These are phyloP conservation scores for Euglossa dilemma DNA, from an alignment of 1,140 invertebrate species.

Conservation along the genomic window DNA sequence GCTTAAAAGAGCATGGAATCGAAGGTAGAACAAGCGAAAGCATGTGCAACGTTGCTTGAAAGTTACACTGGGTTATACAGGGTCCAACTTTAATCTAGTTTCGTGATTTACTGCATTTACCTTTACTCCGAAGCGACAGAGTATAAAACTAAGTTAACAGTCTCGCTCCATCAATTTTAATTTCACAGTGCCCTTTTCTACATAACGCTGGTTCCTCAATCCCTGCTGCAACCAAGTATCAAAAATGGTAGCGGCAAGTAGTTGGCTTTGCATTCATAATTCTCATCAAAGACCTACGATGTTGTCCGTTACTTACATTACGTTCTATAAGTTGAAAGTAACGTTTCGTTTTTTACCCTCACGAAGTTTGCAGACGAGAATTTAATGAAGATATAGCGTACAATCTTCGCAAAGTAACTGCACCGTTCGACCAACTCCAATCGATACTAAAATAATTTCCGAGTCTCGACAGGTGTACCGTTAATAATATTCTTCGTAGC, in stretches of 20 bases:
- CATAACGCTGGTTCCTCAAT: conserved; percentile 4
- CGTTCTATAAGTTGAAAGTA: neutral
- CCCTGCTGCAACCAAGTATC: neutral
- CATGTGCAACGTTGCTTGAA: conserved; percentile 8
- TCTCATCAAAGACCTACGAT: neutral
- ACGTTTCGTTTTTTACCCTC: neutral
- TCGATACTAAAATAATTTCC: too few species aligned
- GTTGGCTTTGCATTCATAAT: neutral
- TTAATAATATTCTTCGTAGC: too few species aligned
- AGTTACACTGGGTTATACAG: conserved; percentile 20
- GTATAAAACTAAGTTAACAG: conserved; percentile 37
- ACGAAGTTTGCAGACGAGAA: neutral
- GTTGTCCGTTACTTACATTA: neutral
- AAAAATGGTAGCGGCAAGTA: neutral
- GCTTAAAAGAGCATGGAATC: neutral
- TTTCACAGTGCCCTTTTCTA: neutral
- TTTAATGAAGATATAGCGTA: neutral
- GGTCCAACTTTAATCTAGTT: conserved; percentile 35
- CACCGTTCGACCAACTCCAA: too few species aligned
- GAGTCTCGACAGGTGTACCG: too few species aligned
- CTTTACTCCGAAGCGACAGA: conserved; percentile 17
- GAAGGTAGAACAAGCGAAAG: neutral
- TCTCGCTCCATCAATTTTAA: conserved; percentile 25
- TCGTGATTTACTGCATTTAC: conserved; percentile 42
- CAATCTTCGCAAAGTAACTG: neutral